Base-by-base conservation (phyloP, 2,113 vertebrate species). In the Nipponia nippon region DNA sequence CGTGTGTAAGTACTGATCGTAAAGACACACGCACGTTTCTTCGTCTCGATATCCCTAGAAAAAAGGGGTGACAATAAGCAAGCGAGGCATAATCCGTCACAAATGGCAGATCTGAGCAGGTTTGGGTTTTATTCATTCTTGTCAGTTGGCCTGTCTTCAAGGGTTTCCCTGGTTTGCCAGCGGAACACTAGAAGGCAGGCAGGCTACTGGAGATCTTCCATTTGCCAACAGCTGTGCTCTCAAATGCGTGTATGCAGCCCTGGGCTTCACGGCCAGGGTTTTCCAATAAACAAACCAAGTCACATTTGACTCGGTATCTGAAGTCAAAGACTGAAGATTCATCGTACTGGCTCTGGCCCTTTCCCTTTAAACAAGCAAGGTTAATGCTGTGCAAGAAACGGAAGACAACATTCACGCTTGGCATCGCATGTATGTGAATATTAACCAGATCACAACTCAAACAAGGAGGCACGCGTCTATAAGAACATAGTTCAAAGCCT, bases 401-500 rank as follows among this genome's bases (percentile, higher is more conserved):
- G 36, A 56, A 67, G 52, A 7, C 52, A 58, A 6, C 18, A 4
- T 2, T 34, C 27, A 29, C 53, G 5, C 47, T 44, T 5, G 27
- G 52, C 8, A 5, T 2, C 20, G 58, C 38, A 14, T 0, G 0
- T 7, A 13, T 4, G 34, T 6, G 69, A 84, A 30, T 20, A 70
- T 1, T 42, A 90, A 70, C 34, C 79, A 78, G 46, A 73, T 4
- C 42, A 36, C 59, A 59, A 34, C 78, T 50, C 59, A 16, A 8
- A 30, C 49, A 46, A 11, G 49, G 32, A 44, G 17, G 40, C 25
- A 44, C 6, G 10, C 2, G 11, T 6, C 46, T 13, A 42, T 1
- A 56, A 14, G 49, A 46, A 27, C 22, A 7, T 0, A 10, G 30
- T 1, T 42, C 50, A 13, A 21, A 32, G 22, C 1, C 2, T 6